A percentile compares a stretch with the other conserved stretches of the same genome.
Conservation (phyloP, 2,888 invertebrate species). For the Drosophila flavopinicola region DNA sequence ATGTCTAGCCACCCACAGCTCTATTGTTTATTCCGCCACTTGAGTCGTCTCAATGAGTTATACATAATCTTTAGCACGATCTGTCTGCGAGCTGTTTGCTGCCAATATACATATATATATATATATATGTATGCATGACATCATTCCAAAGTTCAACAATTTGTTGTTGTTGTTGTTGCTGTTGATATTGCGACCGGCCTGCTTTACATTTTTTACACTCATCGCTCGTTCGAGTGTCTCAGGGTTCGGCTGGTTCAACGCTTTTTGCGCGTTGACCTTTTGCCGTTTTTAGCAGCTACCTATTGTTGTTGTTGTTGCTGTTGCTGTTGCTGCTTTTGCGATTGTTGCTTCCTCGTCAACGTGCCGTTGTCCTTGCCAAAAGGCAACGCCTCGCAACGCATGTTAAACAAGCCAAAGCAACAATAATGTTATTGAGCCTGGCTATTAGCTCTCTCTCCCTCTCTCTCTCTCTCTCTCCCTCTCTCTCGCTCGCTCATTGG, state of each 20-base stretch:
- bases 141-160: conserved; percentile 50
- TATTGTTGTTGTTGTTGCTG: conserved; percentile 40
- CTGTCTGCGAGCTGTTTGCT: conserved; percentile 26
- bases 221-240: conserved; percentile 20
- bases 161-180: conserved; percentile 14
- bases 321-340: conserved; percentile 23
- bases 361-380: conserved; percentile 67
- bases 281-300: conserved; percentile 38
- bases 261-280: conserved; percentile 70
- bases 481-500: not conserved
- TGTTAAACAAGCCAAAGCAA: not conserved
- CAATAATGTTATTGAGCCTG: conserved; percentile 23
- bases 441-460: not conserved
- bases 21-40: not conserved
- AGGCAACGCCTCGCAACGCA: conserved; percentile 54
- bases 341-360: conserved; percentile 44
- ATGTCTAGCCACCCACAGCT: no score
- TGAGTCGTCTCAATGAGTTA: conserved; percentile 10
- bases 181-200: conserved; percentile 56
- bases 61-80: conserved; percentile 17
- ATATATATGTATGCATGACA: conserved; percentile 43
- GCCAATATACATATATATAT: no score
- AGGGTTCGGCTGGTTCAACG: conserved; percentile 65
- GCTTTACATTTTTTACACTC: conserved; percentile 56
- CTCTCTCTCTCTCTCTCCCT: not conserved